phyloP scores from a whole-genome alignment of 2,797 vertebrate species.

The Clarias pachynema region DNA sequence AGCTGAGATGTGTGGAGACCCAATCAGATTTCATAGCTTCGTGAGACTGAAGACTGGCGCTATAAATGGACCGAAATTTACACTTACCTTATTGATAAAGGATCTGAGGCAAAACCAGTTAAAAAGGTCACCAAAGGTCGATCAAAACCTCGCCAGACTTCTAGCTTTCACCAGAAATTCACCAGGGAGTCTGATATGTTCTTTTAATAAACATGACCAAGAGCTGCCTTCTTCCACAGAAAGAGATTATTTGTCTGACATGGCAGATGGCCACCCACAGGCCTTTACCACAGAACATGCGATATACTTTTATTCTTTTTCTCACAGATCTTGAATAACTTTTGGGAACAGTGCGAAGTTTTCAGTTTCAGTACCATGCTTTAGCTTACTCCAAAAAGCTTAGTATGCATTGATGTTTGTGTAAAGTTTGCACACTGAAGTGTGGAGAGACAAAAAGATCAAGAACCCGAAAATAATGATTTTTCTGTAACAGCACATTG shows the following conservation, averaged over 20 bases:
- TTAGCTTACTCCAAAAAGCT: neutral
- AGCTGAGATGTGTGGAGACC: neutral
- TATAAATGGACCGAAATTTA: neutral
- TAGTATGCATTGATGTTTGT: neutral
- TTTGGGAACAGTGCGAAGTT: neutral
- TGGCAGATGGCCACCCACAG: slow-evolving; percentile 13
- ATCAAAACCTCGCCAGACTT: slow-evolving; percentile 4
- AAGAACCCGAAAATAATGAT: neutral
- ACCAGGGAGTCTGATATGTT: neutral
- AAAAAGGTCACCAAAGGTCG: slow-evolving; percentile 1
- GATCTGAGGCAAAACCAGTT: slow-evolving; percentile 17
- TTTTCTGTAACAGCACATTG: no score
- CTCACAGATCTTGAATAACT: no score
- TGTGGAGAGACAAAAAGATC: neutral
- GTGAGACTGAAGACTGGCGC: neutral
- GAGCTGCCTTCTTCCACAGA: neutral
- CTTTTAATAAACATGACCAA: slow-evolving; percentile 2
- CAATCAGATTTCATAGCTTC: neutral
- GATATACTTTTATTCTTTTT: no score
- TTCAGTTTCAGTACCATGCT: neutral
- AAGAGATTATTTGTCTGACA: slow-evolving; percentile 3
- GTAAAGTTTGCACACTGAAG: neutral
- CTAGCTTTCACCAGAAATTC: neutral
- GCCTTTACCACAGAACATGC: neutral
- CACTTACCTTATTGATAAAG: neutral